These are phyloP conservation scores for Anguilla rostrata DNA, from an alignment of 2,113 vertebrate species.

Conservation along the genomic window DNA sequence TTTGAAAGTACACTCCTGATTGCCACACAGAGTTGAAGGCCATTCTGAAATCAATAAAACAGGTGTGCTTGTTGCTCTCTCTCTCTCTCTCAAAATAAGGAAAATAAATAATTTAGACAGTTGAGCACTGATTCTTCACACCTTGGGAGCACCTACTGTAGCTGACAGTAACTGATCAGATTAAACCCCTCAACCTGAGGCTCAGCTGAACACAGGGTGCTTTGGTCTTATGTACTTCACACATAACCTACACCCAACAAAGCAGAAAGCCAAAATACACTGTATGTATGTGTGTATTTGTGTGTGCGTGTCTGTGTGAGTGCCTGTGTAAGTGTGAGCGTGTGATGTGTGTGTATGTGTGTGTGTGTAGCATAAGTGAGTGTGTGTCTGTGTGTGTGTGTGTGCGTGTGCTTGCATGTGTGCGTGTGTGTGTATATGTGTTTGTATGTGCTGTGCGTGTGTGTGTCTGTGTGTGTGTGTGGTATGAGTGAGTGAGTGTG, in stretches of 20 bases:
- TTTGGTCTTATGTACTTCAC: background rate
- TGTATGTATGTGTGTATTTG: slow-evolving; percentile 10
- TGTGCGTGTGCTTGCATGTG: background rate
- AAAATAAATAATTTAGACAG: background rate
- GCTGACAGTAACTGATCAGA: background rate
- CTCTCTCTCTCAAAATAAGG: background rate
- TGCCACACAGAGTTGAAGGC: background rate
- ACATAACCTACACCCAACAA: background rate
- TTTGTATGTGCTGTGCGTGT: slow-evolving; percentile 4
- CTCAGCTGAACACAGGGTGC: background rate
- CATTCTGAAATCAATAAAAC: background rate
- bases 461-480: slow-evolving; percentile 33
- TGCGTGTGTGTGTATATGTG: slow-evolving; percentile 33
- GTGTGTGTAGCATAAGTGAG: no score
- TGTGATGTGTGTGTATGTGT: slow-evolving; percentile 34
- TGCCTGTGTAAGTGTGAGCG: background rate
- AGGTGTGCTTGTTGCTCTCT: background rate
- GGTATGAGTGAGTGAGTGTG: no score
- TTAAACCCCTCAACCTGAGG: background rate
- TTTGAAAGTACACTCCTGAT: background rate
- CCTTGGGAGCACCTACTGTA: background rate
- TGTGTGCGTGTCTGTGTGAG: slow-evolving; percentile 29
- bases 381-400: no score
- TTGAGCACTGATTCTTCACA: background rate
- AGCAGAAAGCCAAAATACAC: background rate